Conservation (phyloP, 1,140 invertebrate genomes). For the Scaptomyza hsui region DNA sequence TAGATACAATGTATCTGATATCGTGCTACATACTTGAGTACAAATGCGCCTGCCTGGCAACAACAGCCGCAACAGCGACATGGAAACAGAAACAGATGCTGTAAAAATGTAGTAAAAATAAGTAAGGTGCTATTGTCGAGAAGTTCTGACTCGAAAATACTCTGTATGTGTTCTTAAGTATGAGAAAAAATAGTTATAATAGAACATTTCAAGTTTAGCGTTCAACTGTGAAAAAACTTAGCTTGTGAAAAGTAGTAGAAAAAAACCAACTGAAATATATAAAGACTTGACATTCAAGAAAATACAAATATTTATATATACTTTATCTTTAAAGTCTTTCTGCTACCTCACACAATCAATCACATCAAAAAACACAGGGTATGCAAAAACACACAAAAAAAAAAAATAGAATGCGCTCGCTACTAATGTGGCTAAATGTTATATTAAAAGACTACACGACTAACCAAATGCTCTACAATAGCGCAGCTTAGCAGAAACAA, state of each 20-base stretch:
- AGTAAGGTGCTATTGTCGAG: background rate
- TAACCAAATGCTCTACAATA: conserved; percentile 27
- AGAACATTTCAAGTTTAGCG: too few relatives aligned
- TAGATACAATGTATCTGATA: conserved; percentile 28
- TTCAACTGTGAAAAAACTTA: too few relatives aligned
- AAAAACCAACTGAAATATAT: too few relatives aligned
- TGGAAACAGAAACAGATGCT: background rate
- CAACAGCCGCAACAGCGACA: background rate
- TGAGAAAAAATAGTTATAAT: too few relatives aligned
- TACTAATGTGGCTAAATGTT: conserved; percentile 69
- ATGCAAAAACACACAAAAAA: conserved; percentile 13
- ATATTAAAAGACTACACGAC: conserved; percentile 44
- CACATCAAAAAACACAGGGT: background rate
- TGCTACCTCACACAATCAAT: too few relatives aligned
- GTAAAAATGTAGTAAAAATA: background rate
- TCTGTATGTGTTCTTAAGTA: too few relatives aligned
- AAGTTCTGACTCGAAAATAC: background rate
- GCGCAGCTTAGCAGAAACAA: background rate
- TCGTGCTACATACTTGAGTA: conserved; percentile 11
- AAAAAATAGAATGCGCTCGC: conserved; percentile 54
- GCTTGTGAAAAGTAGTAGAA: too few relatives aligned
- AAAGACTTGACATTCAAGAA: too few relatives aligned
- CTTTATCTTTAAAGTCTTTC: too few relatives aligned
- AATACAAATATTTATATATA: too few relatives aligned
- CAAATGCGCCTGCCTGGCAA: conserved; percentile 25